A percentile compares a stretch with the other conserved stretches of the same genome.
phyloP scores from a whole-genome alignment of 2,797 vertebrate species.

The Coluber constrictor region DNA sequence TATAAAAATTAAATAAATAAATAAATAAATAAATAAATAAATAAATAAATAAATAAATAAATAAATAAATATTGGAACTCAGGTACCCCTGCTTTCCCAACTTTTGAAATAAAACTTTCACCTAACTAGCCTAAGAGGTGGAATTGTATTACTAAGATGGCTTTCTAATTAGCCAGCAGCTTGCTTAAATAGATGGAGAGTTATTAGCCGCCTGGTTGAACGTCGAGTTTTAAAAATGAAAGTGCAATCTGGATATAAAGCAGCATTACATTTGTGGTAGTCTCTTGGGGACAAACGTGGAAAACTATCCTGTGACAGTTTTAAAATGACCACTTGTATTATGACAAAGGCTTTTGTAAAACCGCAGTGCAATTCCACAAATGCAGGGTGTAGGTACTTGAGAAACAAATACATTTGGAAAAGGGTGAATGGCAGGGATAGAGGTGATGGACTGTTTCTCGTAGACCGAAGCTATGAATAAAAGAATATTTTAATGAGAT shows the following conservation, averaged over 20 bases:
- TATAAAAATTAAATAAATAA: too few relatives aligned
- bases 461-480: background rate
- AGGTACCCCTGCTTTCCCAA: background rate
- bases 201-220: background rate
- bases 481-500: background rate
- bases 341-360: background rate
- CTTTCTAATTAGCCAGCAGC: slow-evolving; percentile 11
- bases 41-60: too few relatives aligned
- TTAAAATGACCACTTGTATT: background rate
- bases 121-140: background rate
- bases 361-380: background rate
- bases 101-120: background rate
- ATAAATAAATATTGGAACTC: background rate
- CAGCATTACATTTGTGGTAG: background rate
- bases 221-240: background rate
- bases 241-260: background rate
- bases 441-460: background rate
- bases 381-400: background rate
- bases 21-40: too few relatives aligned
- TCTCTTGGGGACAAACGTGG: background rate
- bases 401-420: background rate
- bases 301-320: background rate
- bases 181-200: background rate
- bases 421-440: background rate
- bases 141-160: background rate